Conservation (phyloP, 2,797 vertebrate species). For the Apodemus agrarius region DNA sequence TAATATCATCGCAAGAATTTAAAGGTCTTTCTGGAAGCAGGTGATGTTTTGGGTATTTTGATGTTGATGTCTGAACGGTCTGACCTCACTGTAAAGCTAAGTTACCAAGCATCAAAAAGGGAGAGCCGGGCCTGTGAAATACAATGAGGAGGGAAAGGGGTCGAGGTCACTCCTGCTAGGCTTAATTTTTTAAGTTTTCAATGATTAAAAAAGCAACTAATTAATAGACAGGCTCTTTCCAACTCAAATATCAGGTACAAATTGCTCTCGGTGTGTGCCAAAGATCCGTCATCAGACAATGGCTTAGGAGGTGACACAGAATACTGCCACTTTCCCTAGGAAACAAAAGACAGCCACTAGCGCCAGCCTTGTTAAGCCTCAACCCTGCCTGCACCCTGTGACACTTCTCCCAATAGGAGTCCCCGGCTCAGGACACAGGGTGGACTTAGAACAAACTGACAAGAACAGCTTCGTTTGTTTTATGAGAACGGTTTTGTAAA, state of each 20-base stretch:
- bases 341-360: background rate
- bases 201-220: background rate
- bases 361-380: background rate
- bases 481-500: slow-evolving; percentile 8
- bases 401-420: background rate
- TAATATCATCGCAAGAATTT: background rate
- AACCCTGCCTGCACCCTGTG: background rate
- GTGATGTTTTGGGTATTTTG: background rate
- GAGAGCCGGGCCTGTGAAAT: background rate
- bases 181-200: slow-evolving; percentile 30
- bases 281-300: slow-evolving; percentile 31
- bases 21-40: background rate
- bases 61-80: background rate
- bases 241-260: slow-evolving; percentile 65
- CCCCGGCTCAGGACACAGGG: slow-evolving; percentile 20
- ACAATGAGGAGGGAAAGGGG: background rate
- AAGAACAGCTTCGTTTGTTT: slow-evolving; percentile 69
- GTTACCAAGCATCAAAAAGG: accelerated
- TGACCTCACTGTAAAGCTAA: background rate
- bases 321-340: background rate
- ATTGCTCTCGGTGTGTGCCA: slow-evolving; percentile 56
- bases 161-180: background rate
- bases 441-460: background rate
- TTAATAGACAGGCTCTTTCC: slow-evolving; percentile 10
- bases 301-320: slow-evolving; percentile 44